Conservation (phyloP, 64 coral and sea anemone genomes). For the Actinia equina region DNA sequence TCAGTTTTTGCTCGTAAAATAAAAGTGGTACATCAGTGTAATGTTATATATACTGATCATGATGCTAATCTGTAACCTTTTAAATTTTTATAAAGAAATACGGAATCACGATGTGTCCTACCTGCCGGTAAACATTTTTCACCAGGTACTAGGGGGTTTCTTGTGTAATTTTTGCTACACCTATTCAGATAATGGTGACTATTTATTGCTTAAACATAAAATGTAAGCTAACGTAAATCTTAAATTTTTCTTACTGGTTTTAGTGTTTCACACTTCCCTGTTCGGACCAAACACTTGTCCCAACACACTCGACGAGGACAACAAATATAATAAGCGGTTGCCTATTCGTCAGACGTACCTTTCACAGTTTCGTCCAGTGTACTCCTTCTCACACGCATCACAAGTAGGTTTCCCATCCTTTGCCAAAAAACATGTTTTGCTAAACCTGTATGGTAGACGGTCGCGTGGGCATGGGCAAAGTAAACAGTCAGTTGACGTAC, state of each 20-base stretch:
- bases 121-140: constrained; percentile 57
- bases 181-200: constrained; percentile 29
- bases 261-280: too few species aligned
- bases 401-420: constrained; percentile 52
- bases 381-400: constrained; percentile 27
- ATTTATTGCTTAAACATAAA: too few species aligned
- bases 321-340: not conserved
- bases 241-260: too few species aligned
- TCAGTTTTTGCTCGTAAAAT: too few species aligned
- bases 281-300: too few species aligned
- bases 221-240: too few species aligned
- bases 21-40: too few species aligned
- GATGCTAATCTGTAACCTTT: too few species aligned
- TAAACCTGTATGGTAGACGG: constrained; percentile 52
- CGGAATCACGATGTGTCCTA: not conserved
- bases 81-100: too few species aligned
- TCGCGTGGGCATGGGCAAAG: constrained; percentile 73
- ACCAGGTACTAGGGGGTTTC: constrained; percentile 70
- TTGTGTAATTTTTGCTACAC: constrained; percentile 70
- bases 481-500: constrained; percentile 56
- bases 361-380: constrained; percentile 42
- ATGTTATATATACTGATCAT: too few species aligned
- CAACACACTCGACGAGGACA: too few species aligned
- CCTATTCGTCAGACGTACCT: not conserved
- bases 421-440: constrained; percentile 40